Base-by-base conservation (phyloP, 2,113 vertebrate species). In the Seriola quinqueradiata region DNA sequence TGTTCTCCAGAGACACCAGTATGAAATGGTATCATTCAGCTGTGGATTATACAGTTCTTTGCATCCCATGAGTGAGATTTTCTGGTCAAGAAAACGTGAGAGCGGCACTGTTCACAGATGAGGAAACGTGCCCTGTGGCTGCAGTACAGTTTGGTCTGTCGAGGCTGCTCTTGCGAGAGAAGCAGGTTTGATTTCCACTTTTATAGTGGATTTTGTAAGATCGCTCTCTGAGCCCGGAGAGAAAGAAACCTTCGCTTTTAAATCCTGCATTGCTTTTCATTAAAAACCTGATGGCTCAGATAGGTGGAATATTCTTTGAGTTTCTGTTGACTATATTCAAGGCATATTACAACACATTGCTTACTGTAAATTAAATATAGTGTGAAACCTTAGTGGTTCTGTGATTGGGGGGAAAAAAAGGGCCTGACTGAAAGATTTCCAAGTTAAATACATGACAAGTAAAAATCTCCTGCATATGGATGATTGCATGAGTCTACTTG, bases 81-180 rank as follows among this genome's bases (percentile, higher is more conserved):
- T 54, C 23, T 69, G 71, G 77, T 76, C 46, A 79, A 61, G 66
- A 81, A 77, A 86, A 75, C 10, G 4, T 69, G 57, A 80, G 68
- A 60, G 54, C 8, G 40, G 5, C 42, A 25, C 21, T 1, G 14
- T 55, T 82, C 48, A 46, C 50, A 59, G 66, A 77, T 57, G 34
- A 75, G n/a, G 21, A 67, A 79, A 59, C 10, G 4, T 59, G 44
- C 48, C 70, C 36, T 14, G 58, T 58, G 70, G 54, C 55, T 14
- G 13, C 10, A 21, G 48, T 9, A 32, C 32, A 38, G 4, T 70
- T 19, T n/a, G 21, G 32, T 70, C 66, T 59, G 36, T 44, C 0
- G 34, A 46, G 34, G 46, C 42, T 36, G n/a, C 54, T 66, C 57
- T 21, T 34, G 16, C 32, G 28, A 57, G 70, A 58, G 19, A 32